Evolutionary conservation across 1,140 invertebrate genomes (phyloP), one percentile per base, ranked within the genome.

Genomic region (Drosophila kurseongensis): DNA sequence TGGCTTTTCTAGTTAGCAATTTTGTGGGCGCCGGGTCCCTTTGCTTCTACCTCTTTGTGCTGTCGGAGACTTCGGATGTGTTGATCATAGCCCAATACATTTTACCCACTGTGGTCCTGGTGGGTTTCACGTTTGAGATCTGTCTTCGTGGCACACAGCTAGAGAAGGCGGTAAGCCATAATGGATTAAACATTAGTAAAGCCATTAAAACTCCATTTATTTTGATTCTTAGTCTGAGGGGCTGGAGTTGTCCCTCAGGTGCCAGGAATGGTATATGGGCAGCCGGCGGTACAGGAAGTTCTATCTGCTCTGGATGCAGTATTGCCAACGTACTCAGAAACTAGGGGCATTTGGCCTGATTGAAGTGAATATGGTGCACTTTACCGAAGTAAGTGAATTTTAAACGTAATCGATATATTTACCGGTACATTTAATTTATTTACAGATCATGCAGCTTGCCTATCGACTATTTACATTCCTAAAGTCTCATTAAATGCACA

Each of bases 311-410:
- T 86, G 83, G 79, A 3, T 79, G 10, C 74, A 63, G n/a, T 83
- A 83, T 18, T 18, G 79, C 4, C 59, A 79, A 41, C n/a, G 48
- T 0, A 59, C 66, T 6, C 55, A 67, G 18, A 68, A 68, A 14
- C 9, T 86, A 0, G 74, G 61, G 5, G 83, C 75, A 13, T 83
- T 59, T 6, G 84, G 83, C 0, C 36, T 86, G 0, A 58, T 79
- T 12, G 56, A 83, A 10, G 41, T 86, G 29, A 88, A 86, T n/a
- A 86, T 86, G 84, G 60, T 59, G 29, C 83, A 89, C 51, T 86
- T 86, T 18, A 44, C 69, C 0, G 71, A 86, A 16, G 84, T 86
- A 2, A 72, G 79, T 72, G 0, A 6, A 7, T 1, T 23, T 18
- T 4, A 32, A 55, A 9, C 1, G 0, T 10, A 10, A 13, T 40